Evolutionary conservation across 2,113 vertebrate genomes (phyloP).

Genomic region (Neolamprologus fasciatus): DNA sequence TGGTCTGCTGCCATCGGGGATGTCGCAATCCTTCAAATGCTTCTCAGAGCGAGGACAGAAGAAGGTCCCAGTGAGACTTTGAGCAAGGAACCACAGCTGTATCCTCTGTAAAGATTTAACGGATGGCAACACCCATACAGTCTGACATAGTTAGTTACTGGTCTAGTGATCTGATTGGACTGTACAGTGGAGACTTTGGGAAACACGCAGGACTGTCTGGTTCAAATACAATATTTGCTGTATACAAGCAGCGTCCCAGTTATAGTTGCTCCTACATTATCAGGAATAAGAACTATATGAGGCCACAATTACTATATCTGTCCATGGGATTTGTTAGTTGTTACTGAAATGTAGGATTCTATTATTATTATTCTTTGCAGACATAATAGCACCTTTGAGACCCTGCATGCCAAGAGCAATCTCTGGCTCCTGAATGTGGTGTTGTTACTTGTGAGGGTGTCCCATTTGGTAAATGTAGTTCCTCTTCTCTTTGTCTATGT

Average conservation of each 20-base stretch:
- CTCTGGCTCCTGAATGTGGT: not conserved
- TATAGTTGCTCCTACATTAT: not conserved
- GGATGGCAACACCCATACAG: not conserved
- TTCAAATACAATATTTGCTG: not conserved
- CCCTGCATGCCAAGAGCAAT: not conserved
- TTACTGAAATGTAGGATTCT: not conserved
- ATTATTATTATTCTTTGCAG: not conserved
- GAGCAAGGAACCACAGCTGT: not conserved
- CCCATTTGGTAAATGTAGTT: not conserved
- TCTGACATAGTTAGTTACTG: not conserved
- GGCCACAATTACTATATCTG: not conserved
- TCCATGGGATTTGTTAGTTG: not conserved
- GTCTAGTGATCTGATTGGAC: not conserved
- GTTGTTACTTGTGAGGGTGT: not conserved
- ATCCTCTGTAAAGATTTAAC: not conserved
- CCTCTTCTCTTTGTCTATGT: not conserved
- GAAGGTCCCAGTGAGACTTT: not conserved
- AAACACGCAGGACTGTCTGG: not conserved
- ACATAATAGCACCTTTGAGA: not conserved
- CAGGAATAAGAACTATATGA: not conserved
- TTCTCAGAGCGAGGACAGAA: not conserved
- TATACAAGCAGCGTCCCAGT: not conserved
- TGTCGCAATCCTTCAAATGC: not conserved
- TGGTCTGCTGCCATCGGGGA: not conserved
- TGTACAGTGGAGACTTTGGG: not conserved